Conservation (phyloP, 2,797 vertebrate genomes). For the Anguilla anguilla region DNA sequence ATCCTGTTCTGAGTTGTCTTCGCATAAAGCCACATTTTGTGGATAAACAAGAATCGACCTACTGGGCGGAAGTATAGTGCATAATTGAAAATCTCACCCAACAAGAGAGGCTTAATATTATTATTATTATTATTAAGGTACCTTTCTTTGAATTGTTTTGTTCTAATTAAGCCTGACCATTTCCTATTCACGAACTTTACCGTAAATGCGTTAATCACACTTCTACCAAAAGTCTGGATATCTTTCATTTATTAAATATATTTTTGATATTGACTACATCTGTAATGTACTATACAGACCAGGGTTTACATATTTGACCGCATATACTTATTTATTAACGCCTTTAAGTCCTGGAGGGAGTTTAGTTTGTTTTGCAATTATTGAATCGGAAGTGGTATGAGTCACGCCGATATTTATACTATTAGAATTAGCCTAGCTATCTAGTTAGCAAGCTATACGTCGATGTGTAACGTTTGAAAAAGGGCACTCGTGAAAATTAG, state of each 20-base stretch:
- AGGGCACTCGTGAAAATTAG: neutral
- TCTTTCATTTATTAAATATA: neutral
- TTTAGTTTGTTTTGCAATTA: slow-evolving; percentile 9
- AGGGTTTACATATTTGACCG: neutral
- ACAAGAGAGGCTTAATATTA: neutral
- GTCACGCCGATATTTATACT: slow-evolving; percentile 6
- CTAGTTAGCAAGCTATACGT: neutral
- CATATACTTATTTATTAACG: neutral
- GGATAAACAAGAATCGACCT: slow-evolving; percentile 18
- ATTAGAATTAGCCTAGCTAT: neutral
- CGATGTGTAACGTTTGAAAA: neutral
- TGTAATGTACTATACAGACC: neutral
- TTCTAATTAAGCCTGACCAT: neutral
- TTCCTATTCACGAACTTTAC: neutral
- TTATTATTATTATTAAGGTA: neutral
- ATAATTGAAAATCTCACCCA: neutral
- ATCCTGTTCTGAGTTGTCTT: slow-evolving; percentile 7
- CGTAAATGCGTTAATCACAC: neutral
- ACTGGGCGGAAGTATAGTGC: neutral
- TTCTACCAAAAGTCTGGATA: neutral
- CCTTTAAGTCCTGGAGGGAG: neutral
- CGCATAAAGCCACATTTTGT: slow-evolving; percentile 19
- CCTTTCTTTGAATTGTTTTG: neutral
- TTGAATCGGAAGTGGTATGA: slow-evolving; percentile 7
- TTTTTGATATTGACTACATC: neutral